Evolutionary conservation across 2,888 invertebrate species (phyloP).

Genomic region (Lumbricus terrestris): DNA sequence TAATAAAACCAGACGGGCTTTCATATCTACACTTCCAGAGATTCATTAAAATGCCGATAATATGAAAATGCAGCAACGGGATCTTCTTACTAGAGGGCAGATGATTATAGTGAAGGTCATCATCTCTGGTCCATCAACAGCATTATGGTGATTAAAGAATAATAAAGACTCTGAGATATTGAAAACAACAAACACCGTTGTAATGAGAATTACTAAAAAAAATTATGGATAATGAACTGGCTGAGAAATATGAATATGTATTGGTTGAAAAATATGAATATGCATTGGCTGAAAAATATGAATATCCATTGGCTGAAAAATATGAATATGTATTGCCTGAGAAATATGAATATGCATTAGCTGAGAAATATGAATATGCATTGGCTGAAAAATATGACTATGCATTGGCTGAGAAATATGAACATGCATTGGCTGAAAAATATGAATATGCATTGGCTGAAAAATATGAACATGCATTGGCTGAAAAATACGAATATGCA

Average conservation of each 20-base stretch:
- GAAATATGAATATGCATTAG: no score
- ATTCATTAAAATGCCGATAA: neutral
- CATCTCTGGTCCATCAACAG: neutral
- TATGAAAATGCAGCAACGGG: neutral
- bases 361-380: no score
- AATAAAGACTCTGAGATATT: neutral
- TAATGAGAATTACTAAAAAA: neutral
- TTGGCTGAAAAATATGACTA: neutral
- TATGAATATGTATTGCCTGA: neutral
- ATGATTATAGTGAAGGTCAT: no score
- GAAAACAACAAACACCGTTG: neutral
- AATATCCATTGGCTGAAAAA: no score
- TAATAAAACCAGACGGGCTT: neutral
- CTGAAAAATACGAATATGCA: no score
- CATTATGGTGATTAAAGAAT: neutral
- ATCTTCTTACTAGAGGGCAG: neutral
- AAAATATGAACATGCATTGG: neutral
- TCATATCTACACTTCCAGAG: neutral
- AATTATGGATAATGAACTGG: neutral
- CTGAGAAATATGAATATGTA: no score
- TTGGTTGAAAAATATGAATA: no score
- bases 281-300: no score
- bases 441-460: no score
- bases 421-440: no score
- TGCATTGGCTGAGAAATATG: neutral